Conservation (phyloP, 2,888 invertebrate species). For the Crossocerus cetratus region DNA sequence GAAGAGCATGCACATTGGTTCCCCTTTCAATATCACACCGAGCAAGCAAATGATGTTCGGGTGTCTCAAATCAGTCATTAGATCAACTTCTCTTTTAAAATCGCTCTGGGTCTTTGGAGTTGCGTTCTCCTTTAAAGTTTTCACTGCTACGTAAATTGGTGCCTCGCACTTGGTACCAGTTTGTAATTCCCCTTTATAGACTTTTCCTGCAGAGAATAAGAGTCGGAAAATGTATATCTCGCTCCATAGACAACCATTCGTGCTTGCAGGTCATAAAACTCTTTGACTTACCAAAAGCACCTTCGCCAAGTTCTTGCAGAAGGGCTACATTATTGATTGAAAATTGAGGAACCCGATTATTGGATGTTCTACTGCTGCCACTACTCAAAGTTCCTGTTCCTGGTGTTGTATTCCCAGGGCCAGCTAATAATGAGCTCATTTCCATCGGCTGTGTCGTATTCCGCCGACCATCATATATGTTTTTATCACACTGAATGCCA, state of each 20-base stretch:
- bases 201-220: constrained; percentile 81
- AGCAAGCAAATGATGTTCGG: constrained; percentile 97
- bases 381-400: constrained; percentile 78
- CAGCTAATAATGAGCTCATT: constrained; percentile 87
- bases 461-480: constrained; percentile 87
- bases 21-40: constrained; percentile 92
- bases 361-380: constrained; percentile 77
- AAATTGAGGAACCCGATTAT: constrained; percentile 88
- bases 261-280: neutral
- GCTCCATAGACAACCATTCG: too few species aligned
- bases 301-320: constrained; percentile 95
- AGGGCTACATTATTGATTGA: constrained; percentile 91
- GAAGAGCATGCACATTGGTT: constrained; percentile 96
- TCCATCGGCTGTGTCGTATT: constrained; percentile 89
- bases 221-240: neutral
- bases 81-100: constrained; percentile 94
- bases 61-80: constrained; percentile 96
- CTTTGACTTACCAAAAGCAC: constrained; percentile 88
- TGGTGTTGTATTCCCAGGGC: constrained; percentile 78
- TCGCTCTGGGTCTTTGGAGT: constrained; percentile 94
- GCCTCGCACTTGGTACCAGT: constrained; percentile 81
- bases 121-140: constrained; percentile 95
- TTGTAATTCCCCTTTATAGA: constrained; percentile 94
- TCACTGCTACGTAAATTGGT: constrained; percentile 91
- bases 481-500: constrained; percentile 80